Conservation (phyloP, 2,888 invertebrate species). For the Scaptomyza caliginosa region DNA sequence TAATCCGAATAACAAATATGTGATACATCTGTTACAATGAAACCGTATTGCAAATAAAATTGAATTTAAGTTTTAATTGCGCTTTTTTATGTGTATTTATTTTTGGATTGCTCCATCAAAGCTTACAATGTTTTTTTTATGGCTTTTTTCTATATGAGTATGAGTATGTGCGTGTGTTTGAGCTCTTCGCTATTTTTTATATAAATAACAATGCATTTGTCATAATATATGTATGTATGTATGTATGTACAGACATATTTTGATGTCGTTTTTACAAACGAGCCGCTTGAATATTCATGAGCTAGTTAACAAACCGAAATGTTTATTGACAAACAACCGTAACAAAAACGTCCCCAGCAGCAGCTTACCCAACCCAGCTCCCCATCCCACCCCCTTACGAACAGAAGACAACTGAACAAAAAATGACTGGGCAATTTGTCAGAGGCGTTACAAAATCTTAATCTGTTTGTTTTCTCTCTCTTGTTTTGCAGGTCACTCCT, state of each 20-base stretch:
- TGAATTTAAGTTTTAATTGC: slow-evolving; percentile 47
- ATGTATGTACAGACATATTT: slow-evolving; percentile 11
- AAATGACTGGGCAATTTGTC: slow-evolving; percentile 43
- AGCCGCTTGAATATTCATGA: slow-evolving; percentile 52
- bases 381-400: too few species aligned
- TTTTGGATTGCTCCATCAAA: slow-evolving; percentile 9
- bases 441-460: slow-evolving; percentile 22
- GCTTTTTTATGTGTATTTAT: slow-evolving; percentile 32
- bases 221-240: too few species aligned
- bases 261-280: slow-evolving; percentile 9
- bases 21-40: slow-evolving; percentile 43
- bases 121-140: slow-evolving; percentile 1
- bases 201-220: slow-evolving; percentile 57
- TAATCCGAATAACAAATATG: slow-evolving; percentile 19
- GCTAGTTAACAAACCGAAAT: slow-evolving; percentile 32
- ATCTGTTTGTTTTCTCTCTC: slow-evolving; percentile 27
- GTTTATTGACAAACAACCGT: slow-evolving; percentile 46
- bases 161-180: too few species aligned
- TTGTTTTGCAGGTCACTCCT: slow-evolving; percentile 88
- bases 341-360: slow-evolving; percentile 2
- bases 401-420: background rate
- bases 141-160: too few species aligned
- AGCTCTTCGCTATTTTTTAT: slow-evolving; percentile 38
- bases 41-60: slow-evolving; percentile 37
- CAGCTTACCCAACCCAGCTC: slow-evolving; percentile 16